Conservation (phyloP, 92 coral and sea anemone genomes). For the Actinostola sp. region DNA sequence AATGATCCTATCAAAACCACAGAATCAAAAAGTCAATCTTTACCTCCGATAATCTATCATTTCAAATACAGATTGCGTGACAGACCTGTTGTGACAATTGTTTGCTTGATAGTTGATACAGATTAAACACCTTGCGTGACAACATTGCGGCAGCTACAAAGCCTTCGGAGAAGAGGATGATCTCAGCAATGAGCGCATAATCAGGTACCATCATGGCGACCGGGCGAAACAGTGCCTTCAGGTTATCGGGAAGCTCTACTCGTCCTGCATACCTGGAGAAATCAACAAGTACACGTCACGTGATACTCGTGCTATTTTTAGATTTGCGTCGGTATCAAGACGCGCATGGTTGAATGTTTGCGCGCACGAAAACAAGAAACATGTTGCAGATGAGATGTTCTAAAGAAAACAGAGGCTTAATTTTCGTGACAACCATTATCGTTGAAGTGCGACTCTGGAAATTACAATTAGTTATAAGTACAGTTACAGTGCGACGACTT, state of each 20-base stretch:
- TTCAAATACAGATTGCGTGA: neutral
- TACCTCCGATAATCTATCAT: too few relatives aligned
- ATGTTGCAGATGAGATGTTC: too few relatives aligned
- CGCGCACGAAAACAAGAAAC: too few relatives aligned
- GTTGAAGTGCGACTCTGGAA: too few relatives aligned
- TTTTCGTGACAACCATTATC: too few relatives aligned
- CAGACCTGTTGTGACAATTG: constrained; percentile 97
- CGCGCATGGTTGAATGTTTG: too few relatives aligned
- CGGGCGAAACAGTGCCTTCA: constrained; percentile 93
- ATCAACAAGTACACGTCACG: neutral
- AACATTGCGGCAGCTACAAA: constrained; percentile 86
- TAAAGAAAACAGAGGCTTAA: too few relatives aligned
- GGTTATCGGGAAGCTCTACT: constrained; percentile 93
- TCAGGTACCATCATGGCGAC: constrained; percentile 99
- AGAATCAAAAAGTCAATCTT: neutral
- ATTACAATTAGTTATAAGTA: too few relatives aligned
- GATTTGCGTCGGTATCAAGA: too few relatives aligned
- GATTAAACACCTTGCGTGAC: constrained; percentile 87
- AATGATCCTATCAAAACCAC: constrained; percentile 76
- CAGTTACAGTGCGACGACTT: too few relatives aligned
- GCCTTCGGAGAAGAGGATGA: constrained; percentile 94
- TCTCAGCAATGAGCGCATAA: constrained; percentile 86
- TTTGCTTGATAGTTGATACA: constrained; percentile 89
- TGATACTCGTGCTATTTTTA: too few relatives aligned
- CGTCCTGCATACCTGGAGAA: constrained; percentile 87